Percentiles rank a stretch among this genome's conserved stretches.
Conservation (phyloP, 2,888 invertebrate species). For the Ypsolopha sequella region DNA sequence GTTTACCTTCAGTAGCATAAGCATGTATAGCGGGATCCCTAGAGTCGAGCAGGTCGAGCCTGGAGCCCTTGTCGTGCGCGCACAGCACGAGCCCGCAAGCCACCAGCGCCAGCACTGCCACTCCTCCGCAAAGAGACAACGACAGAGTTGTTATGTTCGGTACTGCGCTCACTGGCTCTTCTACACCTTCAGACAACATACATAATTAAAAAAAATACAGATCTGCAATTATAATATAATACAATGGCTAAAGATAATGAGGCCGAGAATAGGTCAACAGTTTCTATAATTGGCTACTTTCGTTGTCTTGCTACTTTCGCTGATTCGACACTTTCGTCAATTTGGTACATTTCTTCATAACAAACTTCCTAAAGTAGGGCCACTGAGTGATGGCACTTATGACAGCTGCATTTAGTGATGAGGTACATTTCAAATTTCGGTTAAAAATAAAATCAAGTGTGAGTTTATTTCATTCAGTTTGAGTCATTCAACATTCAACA, state of each 20-base stretch:
- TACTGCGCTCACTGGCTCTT: constrained; percentile 33
- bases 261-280: no score
- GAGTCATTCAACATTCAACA: no score
- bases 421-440: no score
- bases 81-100: constrained; percentile 62
- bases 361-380: no score
- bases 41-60: constrained; percentile 23
- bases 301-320: not conserved
- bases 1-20: constrained; percentile 51
- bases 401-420: no score
- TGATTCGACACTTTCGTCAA: not conserved
- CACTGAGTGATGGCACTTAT: no score
- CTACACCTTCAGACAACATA: constrained; percentile 12
- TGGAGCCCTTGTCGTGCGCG: constrained; percentile 39
- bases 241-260: no score
- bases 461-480: no score
- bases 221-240: no score
- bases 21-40: constrained; percentile 49
- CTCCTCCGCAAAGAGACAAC: constrained; percentile 47
- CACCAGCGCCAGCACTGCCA: constrained; percentile 49
- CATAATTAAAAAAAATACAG: not conserved
- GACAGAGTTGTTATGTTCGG: constrained; percentile 22
- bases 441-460: no score
- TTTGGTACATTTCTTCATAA: no score
- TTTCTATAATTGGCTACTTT: not conserved